Percentiles rank a stretch among this genome's conserved stretches.
Conservation (phyloP, 53 echinoderm and acorn worm species). For the Patiria pectinifera region DNA sequence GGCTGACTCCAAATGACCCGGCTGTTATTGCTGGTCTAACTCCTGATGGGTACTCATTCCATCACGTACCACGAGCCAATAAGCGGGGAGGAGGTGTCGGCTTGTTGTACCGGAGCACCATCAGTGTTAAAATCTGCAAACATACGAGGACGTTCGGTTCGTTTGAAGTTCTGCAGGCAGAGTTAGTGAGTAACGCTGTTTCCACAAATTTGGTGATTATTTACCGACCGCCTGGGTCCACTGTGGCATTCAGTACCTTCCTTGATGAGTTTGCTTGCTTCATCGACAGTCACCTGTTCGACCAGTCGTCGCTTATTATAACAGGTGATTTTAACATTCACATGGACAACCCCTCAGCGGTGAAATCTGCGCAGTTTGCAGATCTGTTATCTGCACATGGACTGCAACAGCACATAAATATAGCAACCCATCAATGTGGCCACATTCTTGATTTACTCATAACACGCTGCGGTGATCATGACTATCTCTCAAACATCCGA, state of each 20-base stretch:
- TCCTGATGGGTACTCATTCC: conserved; percentile 44
- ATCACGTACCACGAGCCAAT: too few species aligned
- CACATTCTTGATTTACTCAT: conserved; percentile 36
- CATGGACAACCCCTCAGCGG: conserved; percentile 8
- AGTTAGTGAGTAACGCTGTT: conserved; percentile 21
- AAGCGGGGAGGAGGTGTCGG: too few species aligned
- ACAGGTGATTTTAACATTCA: conserved; percentile 23
- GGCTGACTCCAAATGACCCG: background rate
- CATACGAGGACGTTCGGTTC: background rate
- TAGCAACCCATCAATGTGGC: conserved; percentile 31
- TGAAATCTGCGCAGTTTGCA: conserved; percentile 22
- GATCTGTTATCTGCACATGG: conserved; percentile 51
- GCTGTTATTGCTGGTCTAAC: conserved; percentile 22
- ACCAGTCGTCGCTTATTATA: background rate
- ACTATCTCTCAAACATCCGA: too few species aligned
- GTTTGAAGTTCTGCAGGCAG: conserved; percentile 33
- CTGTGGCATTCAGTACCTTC: conserved; percentile 32
- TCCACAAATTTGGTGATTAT: conserved; percentile 40
- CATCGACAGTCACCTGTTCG: conserved; percentile 21
- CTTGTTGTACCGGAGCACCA: too few species aligned
- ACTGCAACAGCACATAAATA: conserved; percentile 35
- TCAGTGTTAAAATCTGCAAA: background rate
- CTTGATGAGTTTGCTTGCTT: conserved; percentile 40
- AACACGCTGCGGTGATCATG: too few species aligned
- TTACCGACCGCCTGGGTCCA: conserved; percentile 39